Evolutionary conservation across 2,797 vertebrate species (phyloP).

Genomic region (Gephyroberyx darwinii): DNA sequence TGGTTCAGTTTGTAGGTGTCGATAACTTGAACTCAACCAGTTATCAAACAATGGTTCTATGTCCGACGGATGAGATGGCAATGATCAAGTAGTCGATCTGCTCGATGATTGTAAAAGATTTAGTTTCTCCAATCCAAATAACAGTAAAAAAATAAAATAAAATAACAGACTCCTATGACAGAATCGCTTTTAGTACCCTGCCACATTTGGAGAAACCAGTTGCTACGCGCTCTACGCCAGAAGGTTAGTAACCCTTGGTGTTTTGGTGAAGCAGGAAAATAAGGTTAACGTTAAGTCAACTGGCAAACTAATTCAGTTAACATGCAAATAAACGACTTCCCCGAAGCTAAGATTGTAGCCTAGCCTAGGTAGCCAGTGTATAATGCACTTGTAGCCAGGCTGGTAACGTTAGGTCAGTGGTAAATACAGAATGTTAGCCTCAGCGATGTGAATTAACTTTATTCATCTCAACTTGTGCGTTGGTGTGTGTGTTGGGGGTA

Average conservation of each 20-base stretch:
- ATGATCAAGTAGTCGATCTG: constrained; percentile 15
- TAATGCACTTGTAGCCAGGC: constrained; percentile 20
- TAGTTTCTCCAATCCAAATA: constrained; percentile 4
- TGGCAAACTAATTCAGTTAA: constrained; percentile 28
- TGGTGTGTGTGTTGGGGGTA: constrained; percentile 20
- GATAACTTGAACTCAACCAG: neutral
- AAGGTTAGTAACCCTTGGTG: constrained; percentile 10
- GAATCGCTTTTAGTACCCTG: neutral
- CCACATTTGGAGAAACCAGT: constrained; percentile 2
- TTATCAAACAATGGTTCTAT: constrained; percentile 6
- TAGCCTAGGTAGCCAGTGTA: constrained; percentile 1
- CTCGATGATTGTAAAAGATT: constrained; percentile 3
- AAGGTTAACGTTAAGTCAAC: constrained; percentile 17
- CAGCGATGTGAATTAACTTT: constrained; percentile 48
- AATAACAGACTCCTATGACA: constrained; percentile 18
- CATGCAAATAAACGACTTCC: constrained; percentile 42
- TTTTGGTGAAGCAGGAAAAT: constrained; percentile 23
- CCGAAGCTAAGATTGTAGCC: neutral
- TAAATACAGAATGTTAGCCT: constrained; percentile 23
- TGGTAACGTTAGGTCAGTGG: neutral
- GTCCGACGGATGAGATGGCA: constrained; percentile 8
- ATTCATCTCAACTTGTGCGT: constrained; percentile 35
- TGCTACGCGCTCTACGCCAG: constrained; percentile 7
- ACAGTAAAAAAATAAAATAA: too few species aligned
- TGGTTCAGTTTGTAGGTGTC: neutral